Conservation (phyloP, 2,888 invertebrate species). For the Hemithea aestivaria region DNA sequence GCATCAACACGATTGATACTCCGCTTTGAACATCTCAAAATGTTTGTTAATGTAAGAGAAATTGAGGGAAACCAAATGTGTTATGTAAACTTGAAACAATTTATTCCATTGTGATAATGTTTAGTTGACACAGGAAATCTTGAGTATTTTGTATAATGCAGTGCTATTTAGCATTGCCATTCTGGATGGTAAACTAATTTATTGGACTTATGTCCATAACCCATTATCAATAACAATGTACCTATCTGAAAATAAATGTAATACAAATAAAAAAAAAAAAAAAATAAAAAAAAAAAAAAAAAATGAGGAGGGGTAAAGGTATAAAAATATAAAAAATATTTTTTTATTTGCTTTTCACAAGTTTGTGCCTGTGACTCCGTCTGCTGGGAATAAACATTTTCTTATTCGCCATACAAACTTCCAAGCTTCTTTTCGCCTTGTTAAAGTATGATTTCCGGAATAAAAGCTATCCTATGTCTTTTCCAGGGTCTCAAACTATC, state of each 20-base stretch:
- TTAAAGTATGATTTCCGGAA: too few species aligned
- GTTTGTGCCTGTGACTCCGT: too few species aligned
- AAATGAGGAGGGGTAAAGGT: too few species aligned
- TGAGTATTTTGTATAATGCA: constrained; percentile 50
- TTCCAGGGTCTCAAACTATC: too few species aligned
- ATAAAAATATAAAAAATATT: too few species aligned
- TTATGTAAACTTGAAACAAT: constrained; percentile 56
- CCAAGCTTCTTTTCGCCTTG: too few species aligned
- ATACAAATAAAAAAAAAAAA: too few species aligned
- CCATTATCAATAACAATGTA: constrained; percentile 36
- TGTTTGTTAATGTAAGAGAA: constrained; percentile 49
- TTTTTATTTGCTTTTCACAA: too few species aligned
- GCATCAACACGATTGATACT: constrained; percentile 28
- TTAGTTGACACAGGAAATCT: constrained; percentile 56
- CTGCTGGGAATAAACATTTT: too few species aligned
- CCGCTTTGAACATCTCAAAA: constrained; percentile 46
- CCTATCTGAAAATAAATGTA: constrained; percentile 60
- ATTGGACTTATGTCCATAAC: constrained; percentile 57
- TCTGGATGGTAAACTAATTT: constrained; percentile 56
- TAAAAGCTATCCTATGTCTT: too few species aligned
- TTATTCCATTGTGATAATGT: constrained; percentile 73
- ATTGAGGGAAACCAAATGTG: constrained; percentile 69
- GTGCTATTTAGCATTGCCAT: constrained; percentile 48
- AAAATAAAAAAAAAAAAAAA: too few species aligned
- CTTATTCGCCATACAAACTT: too few species aligned